Evolutionary conservation across 64 coral and sea anemone species (phyloP).

Genomic region (Pocillopora verrucosa): DNA sequence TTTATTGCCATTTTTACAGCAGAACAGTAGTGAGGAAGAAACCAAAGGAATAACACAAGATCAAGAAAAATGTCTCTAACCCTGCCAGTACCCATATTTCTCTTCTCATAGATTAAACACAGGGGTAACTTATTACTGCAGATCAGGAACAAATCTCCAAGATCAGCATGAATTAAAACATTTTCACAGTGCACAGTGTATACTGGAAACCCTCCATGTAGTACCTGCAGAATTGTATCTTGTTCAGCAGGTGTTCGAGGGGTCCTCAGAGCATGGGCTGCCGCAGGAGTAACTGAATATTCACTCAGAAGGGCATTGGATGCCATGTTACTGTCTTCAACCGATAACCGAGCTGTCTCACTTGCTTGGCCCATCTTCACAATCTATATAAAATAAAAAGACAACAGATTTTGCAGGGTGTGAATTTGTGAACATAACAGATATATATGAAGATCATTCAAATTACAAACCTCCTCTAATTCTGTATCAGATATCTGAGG

Average conservation of each 20-base stretch:
- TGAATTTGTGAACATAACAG: neutral
- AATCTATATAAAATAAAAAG: constrained; percentile 38
- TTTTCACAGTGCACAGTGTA: neutral
- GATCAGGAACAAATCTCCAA: no score
- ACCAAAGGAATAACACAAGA: no score
- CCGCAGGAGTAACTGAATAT: constrained; percentile 91
- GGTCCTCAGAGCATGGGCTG: constrained; percentile 71
- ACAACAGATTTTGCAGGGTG: neutral
- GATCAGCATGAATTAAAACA: neutral
- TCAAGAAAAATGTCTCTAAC: no score
- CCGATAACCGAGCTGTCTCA: constrained; percentile 85
- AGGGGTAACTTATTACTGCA: no score
- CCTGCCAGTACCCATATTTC: no score
- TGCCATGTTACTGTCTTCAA: constrained; percentile 79
- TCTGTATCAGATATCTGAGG: constrained; percentile 97
- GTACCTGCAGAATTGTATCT: constrained; percentile 87
- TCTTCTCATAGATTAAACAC: no score
- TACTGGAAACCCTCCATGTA: neutral
- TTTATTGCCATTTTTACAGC: no score
- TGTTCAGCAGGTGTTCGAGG: constrained; percentile 92
- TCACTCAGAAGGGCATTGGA: constrained; percentile 89
- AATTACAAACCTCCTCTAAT: constrained; percentile 78
- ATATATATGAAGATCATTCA: neutral
- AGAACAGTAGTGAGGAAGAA: no score
- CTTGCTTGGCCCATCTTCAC: constrained; percentile 98